Evolutionary conservation across 2,888 invertebrate genomes (phyloP), one percentile per base, ranked within the genome.

Genomic region (Hemistola chrysoprasaria): DNA sequence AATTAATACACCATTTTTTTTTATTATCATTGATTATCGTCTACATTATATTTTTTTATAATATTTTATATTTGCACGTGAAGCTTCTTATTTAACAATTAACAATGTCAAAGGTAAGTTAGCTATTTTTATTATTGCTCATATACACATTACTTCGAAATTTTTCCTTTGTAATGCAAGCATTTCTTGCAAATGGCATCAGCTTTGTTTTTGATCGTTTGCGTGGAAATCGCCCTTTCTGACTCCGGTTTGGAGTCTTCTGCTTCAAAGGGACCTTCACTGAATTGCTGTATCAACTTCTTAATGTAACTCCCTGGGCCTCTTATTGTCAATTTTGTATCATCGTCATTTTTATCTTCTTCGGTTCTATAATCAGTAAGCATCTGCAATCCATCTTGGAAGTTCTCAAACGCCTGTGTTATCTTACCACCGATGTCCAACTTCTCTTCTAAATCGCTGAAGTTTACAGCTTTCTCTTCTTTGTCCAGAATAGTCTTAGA

Each of bases 171-270:
- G 36, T 87, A 89, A 65, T 89, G 89, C 36, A 90, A 68, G 47
- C 90, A 90, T 62, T 89, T 90, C 61, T 88, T 90, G 56, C 90
- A 90, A 50, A 90, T 83, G 0, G 88, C 89, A 38, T 89, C 88
- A 6, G 90, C 89, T 50, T 65, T 83, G 25, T 86, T 78, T 40
- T 79, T 86, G 6, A 89, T 81, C 2, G 78, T 72, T 6, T 47
- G 53, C 11, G 78, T 71, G 1, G 80, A 65, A 37, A 78, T 65
- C 1, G 70, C 74, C 40, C 76, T 78, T 11, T 85, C 85, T 7
- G 79, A 62, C 51, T 89, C 86, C 0, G 81, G 78, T 22, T 80
- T 87, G 1, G 75, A 44, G 24, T 83, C 86, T 8, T 86, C 86
- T 2, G 47, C 56, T 7, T 86, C 87, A 44, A 85, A 82, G 0